A percentile compares a stretch with the other conserved stretches of the same genome.
Evolutionary conservation across 2,797 vertebrate genomes (phyloP).

Genomic region (Aphelocoma californica): DNA sequence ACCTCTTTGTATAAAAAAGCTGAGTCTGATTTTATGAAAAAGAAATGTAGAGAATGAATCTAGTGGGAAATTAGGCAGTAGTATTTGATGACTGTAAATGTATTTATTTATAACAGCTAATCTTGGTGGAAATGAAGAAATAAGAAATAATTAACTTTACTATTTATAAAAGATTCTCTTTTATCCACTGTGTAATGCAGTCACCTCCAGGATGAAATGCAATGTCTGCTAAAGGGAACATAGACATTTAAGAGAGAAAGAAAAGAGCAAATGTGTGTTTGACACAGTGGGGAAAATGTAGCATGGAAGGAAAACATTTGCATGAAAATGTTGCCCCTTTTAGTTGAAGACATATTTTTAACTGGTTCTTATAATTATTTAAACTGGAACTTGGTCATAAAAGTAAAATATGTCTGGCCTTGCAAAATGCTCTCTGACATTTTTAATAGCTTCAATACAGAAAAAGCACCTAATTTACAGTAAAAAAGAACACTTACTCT

Average conservation of each 20-base stretch:
- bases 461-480: background rate
- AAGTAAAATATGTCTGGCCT: background rate
- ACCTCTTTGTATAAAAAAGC: constrained; percentile 31
- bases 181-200: constrained; percentile 42
- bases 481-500: background rate
- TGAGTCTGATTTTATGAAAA: constrained; percentile 57
- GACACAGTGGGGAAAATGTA: background rate
- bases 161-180: constrained; percentile 53
- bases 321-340: background rate
- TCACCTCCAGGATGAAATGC: constrained; percentile 47
- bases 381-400: constrained; percentile 9
- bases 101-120: constrained; percentile 66
- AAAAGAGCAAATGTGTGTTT: background rate
- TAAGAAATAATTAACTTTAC: constrained; percentile 66
- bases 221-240: constrained; percentile 7
- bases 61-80: constrained; percentile 60
- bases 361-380: constrained; percentile 8
- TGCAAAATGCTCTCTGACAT: background rate
- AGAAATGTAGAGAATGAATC: constrained; percentile 47
- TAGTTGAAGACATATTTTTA: background rate
- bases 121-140: constrained; percentile 63
- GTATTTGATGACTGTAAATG: constrained; percentile 58
- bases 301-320: background rate
- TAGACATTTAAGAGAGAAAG: background rate
- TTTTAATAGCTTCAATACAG: background rate